These are phyloP conservation scores for Salvelinus sp. DNA, from an alignment of 2,113 vertebrate genomes.

Conservation along the genomic window DNA sequence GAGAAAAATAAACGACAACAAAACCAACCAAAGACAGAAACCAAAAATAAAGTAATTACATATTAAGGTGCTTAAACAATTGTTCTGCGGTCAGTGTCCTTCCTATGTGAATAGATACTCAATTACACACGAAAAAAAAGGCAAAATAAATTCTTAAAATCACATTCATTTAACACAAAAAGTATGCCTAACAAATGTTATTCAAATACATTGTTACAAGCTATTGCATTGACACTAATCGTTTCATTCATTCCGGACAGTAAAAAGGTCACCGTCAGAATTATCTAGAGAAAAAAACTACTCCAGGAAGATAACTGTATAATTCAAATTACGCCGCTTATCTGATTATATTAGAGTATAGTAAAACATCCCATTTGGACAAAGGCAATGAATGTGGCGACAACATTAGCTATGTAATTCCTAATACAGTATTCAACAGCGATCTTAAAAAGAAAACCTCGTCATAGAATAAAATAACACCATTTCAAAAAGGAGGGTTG, in stretches of 20 bases:
- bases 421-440: constrained; percentile 6
- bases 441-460: background rate
- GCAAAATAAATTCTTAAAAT: constrained; percentile 27
- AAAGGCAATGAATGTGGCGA: too few species aligned
- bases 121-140: constrained; percentile 24
- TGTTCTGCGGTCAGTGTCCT: constrained; percentile 55
- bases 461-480: constrained; percentile 20
- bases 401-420: background rate
- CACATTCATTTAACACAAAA: constrained; percentile 31
- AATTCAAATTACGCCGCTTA: too few species aligned
- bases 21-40: constrained; percentile 61
- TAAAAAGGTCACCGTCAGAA: background rate
- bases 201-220: constrained; percentile 23
- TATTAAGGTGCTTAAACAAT: constrained; percentile 82
- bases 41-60: constrained; percentile 50
- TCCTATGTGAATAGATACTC: constrained; percentile 40
- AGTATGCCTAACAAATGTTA: constrained; percentile 7
- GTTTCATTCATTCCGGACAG: constrained; percentile 26
- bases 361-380: too few species aligned
- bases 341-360: too few species aligned
- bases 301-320: too few species aligned
- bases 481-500: constrained; percentile 22
- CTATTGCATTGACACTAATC: constrained; percentile 30
- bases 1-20: constrained; percentile 43
- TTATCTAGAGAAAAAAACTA: too few species aligned